A percentile compares a stretch with the other conserved stretches of the same genome.
These are phyloP conservation scores for Cyclophora punctaria DNA, from an alignment of 2,888 invertebrate genomes.

Conservation along the genomic window DNA sequence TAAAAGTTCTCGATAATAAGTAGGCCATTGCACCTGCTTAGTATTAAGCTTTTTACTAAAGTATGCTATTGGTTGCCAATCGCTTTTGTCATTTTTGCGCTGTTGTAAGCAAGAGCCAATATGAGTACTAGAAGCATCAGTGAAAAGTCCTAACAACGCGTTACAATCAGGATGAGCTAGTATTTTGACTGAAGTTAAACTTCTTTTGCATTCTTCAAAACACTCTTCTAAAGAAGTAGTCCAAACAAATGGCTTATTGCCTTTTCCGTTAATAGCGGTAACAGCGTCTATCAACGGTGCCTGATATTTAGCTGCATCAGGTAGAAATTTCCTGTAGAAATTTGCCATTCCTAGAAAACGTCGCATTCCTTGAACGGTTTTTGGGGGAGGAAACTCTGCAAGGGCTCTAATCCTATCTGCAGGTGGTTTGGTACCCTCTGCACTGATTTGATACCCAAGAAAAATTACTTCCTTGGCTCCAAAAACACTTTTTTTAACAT, in stretches of 20 bases:
- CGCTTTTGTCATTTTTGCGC: neutral
- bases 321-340: constrained; percentile 8
- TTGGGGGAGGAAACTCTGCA: neutral
- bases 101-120: constrained; percentile 12
- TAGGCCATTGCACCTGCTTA: constrained; percentile 16
- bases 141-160: constrained; percentile 3
- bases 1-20: constrained; percentile 42
- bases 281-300: neutral
- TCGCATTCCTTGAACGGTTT: constrained; percentile 1
- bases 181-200: neutral
- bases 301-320: constrained; percentile 3
- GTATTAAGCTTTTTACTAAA: constrained; percentile 11
- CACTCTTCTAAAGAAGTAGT: neutral
- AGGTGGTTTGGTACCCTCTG: neutral
- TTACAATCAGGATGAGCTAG: neutral
- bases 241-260: neutral
- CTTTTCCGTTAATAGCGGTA: neutral
- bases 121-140: constrained; percentile 8
- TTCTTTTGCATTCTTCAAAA: neutral
- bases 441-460: constrained; percentile 1
- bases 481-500: constrained; percentile 7
- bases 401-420: neutral
- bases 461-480: constrained; percentile 1
- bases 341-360: constrained; percentile 9
- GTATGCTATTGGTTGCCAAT: constrained; percentile 11